Evolutionary conservation across 2,888 invertebrate species (phyloP).

Genomic region (Nomada ruficornis): DNA sequence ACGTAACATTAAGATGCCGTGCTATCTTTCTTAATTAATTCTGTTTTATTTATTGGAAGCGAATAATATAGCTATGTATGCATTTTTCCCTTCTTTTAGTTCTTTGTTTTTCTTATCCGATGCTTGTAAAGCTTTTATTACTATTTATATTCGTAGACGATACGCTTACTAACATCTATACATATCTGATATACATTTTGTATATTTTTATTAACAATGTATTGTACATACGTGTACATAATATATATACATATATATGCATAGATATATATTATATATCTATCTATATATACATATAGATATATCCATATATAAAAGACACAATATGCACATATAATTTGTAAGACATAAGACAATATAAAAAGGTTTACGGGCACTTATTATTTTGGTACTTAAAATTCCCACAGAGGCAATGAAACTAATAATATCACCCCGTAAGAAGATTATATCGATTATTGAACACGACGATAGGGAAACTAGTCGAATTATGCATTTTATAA

Average conservation of each 20-base stretch:
- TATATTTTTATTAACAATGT: slow-evolving; percentile 70
- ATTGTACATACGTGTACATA: slow-evolving; percentile 56
- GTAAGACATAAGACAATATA: slow-evolving; percentile 73
- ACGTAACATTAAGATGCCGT: neutral
- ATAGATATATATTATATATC: slow-evolving; percentile 52
- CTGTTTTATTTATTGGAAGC: slow-evolving; percentile 35
- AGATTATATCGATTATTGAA: neutral
- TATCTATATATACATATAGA: slow-evolving; percentile 63
- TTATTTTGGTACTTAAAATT: slow-evolving; percentile 43
- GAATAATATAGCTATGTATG: slow-evolving; percentile 20
- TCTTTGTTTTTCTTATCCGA: slow-evolving; percentile 31
- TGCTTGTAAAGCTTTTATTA: slow-evolving; percentile 16
- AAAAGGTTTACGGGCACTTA: slow-evolving; percentile 51
- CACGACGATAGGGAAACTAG: slow-evolving; percentile 23
- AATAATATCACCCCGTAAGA: no score
- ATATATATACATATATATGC: slow-evolving; percentile 43
- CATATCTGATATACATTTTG: slow-evolving; percentile 73
- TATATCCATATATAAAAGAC: slow-evolving; percentile 60
- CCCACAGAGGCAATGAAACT: slow-evolving; percentile 15
- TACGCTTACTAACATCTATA: slow-evolving; percentile 38
- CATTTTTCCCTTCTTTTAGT: no score
- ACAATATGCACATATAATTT: slow-evolving; percentile 73
- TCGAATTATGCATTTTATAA: slow-evolving; percentile 40
- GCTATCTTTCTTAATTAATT: slow-evolving; percentile 32
- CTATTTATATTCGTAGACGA: slow-evolving; percentile 33